Percentiles rank a stretch among this genome's conserved stretches.
phyloP scores from a whole-genome alignment of 2,113 vertebrate species.

The zebrafish (Danio rerio) region DNA sequence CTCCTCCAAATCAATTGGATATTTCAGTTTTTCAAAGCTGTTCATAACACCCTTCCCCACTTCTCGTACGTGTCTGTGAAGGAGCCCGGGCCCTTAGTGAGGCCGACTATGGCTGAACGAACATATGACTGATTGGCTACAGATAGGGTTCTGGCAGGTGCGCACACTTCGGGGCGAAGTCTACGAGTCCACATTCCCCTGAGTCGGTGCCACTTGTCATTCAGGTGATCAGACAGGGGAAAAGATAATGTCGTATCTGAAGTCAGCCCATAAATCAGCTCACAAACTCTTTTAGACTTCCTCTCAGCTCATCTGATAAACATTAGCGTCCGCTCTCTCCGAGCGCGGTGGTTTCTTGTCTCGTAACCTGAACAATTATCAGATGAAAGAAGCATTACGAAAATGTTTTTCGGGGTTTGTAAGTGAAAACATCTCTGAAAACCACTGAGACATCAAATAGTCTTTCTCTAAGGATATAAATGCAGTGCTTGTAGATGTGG shows the following conservation, averaged over 20 bases:
- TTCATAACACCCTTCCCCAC: not conserved
- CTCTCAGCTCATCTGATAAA: slow-evolving; percentile 2
- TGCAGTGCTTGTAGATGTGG: not conserved
- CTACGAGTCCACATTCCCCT: slow-evolving; percentile 60
- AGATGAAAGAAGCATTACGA: not conserved
- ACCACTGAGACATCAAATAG: not conserved
- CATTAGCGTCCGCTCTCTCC: slow-evolving; percentile 3
- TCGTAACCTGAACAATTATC: not conserved
- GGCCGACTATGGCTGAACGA: slow-evolving; percentile 52
- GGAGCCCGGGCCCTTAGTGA: slow-evolving; percentile 13
- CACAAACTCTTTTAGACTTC: slow-evolving; percentile 10
- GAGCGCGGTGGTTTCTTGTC: not conserved
- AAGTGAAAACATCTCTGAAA: slow-evolving; percentile 23
- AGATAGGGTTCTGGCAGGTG: slow-evolving; percentile 57
- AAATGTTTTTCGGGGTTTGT: not conserved
- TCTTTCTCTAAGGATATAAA: slow-evolving; percentile 2
- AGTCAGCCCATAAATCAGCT: slow-evolving; percentile 37
- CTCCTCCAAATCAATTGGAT: slow-evolving; percentile 41
- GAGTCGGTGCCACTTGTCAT: slow-evolving; percentile 61
- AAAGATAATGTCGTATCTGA: slow-evolving; percentile 56
- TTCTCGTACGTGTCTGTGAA: not conserved
- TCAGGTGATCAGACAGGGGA: slow-evolving; percentile 63
- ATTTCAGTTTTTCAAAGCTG: slow-evolving; percentile 35
- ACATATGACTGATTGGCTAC: slow-evolving; percentile 59
- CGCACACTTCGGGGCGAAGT: slow-evolving; percentile 47